These are phyloP conservation scores for Dendrocopos noguchii DNA, from an alignment of 2,113 vertebrate genomes.

Conservation along the genomic window DNA sequence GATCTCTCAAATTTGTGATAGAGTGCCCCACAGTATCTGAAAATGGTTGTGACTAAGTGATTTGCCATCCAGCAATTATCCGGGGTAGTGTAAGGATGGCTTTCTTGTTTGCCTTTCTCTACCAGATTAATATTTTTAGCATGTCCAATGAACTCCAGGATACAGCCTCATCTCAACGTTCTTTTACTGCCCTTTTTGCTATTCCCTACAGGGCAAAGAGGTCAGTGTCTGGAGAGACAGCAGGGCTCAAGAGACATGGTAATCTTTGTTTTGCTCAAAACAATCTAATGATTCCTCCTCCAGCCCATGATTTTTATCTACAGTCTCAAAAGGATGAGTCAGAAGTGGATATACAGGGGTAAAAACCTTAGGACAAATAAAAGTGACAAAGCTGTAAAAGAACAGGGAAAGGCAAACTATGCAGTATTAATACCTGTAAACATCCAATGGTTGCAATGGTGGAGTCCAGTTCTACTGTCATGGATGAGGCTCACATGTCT, in stretches of 20 bases:
- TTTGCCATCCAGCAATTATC: background rate
- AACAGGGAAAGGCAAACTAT: background rate
- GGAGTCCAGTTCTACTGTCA: background rate
- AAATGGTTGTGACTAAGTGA: background rate
- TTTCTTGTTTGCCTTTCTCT: background rate
- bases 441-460: background rate
- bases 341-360: background rate
- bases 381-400: background rate
- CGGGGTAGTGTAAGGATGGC: background rate
- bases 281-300: background rate
- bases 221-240: background rate
- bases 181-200: background rate
- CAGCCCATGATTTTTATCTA: background rate
- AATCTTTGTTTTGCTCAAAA: background rate
- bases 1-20: background rate
- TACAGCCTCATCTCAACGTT: background rate
- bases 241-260: background rate
- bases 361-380: background rate
- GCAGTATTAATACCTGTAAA: background rate
- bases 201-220: background rate
- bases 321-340: background rate
- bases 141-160: background rate
- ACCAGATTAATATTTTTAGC: background rate
- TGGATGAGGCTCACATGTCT: fast-evolving
- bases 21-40: background rate